These are phyloP conservation scores for Tiliacea citrago DNA, from an alignment of 2,888 invertebrate genomes.

Conservation along the genomic window DNA sequence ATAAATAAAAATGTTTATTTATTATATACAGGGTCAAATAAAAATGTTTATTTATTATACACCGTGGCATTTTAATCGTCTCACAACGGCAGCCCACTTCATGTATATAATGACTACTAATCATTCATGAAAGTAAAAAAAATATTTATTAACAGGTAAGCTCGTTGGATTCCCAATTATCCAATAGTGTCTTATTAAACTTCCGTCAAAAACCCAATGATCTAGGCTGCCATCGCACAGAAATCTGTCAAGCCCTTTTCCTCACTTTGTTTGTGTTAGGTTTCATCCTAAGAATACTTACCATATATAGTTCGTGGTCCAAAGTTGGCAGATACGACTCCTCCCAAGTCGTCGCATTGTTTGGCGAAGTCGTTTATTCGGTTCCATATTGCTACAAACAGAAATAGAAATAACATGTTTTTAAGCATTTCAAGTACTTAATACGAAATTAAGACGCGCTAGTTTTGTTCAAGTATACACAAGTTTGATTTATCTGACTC, in stretches of 20 bases:
- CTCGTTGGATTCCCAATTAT: no score
- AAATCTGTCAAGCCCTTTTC: neutral
- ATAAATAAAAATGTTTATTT: no score
- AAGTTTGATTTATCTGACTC: neutral
- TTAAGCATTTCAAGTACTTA: neutral
- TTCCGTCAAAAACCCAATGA: neutral
- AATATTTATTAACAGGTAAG: no score
- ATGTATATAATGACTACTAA: no score
- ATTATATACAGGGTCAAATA: no score
- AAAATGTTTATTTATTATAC: no score
- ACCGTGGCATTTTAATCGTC: no score
- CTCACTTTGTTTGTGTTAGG: no score
- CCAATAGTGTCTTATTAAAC: no score
- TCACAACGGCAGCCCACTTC: no score
- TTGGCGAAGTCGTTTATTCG: slow-evolving; percentile 73
- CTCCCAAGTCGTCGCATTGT: slow-evolving; percentile 75
- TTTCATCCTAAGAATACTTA: slow-evolving; percentile 17
- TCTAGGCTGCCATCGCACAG: neutral
- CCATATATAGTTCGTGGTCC: slow-evolving; percentile 72
- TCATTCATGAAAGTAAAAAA: no score
- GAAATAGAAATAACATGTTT: neutral
- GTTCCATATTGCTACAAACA: slow-evolving; percentile 78
- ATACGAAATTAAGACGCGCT: neutral
- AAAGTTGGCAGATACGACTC: slow-evolving; percentile 76
- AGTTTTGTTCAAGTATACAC: neutral